Evolutionary conservation across 2,888 invertebrate genomes (phyloP).

Genomic region (Apoda limacodes): DNA sequence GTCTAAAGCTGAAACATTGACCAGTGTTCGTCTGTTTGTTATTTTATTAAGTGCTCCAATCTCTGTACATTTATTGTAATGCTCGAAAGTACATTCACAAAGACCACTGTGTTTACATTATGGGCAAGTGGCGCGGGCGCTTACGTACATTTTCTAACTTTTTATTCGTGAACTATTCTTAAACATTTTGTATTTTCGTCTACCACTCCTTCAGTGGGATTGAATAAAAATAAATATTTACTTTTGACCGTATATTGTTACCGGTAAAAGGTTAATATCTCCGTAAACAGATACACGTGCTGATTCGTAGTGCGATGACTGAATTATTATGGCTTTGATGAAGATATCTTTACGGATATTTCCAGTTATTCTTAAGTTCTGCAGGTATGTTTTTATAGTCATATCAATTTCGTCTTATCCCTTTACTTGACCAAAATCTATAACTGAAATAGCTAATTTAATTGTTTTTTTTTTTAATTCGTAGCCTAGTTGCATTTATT

Average conservation of each 20-base stretch:
- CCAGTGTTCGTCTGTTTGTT: slow-evolving; percentile 49
- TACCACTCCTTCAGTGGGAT: slow-evolving; percentile 28
- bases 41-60: slow-evolving; percentile 53
- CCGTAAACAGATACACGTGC: slow-evolving; percentile 39
- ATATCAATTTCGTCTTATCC: too few relatives aligned
- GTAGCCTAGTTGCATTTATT: too few relatives aligned
- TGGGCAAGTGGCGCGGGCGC: slow-evolving; percentile 31
- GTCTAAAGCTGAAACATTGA: slow-evolving; percentile 32
- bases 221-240: slow-evolving; percentile 55
- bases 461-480: too few relatives aligned
- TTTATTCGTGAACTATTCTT: slow-evolving; percentile 33
- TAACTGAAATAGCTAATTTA: too few relatives aligned
- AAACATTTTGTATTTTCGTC: slow-evolving; percentile 25
- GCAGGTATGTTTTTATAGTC: too few relatives aligned
- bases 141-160: slow-evolving; percentile 26
- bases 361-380: too few relatives aligned
- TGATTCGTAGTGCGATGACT: slow-evolving; percentile 28
- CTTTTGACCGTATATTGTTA: slow-evolving; percentile 48
- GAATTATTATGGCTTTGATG: slow-evolving; percentile 23
- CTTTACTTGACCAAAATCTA: too few relatives aligned
- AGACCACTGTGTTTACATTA: slow-evolving; percentile 43
- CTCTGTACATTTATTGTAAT: slow-evolving; percentile 56
- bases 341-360: not conserved
- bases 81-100: slow-evolving; percentile 44
- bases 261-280: slow-evolving; percentile 54